A percentile compares a stretch with the other conserved stretches of the same genome.
Conservation (phyloP, 2,797 vertebrate genomes). For the Chaetophractus vellerosus region DNA sequence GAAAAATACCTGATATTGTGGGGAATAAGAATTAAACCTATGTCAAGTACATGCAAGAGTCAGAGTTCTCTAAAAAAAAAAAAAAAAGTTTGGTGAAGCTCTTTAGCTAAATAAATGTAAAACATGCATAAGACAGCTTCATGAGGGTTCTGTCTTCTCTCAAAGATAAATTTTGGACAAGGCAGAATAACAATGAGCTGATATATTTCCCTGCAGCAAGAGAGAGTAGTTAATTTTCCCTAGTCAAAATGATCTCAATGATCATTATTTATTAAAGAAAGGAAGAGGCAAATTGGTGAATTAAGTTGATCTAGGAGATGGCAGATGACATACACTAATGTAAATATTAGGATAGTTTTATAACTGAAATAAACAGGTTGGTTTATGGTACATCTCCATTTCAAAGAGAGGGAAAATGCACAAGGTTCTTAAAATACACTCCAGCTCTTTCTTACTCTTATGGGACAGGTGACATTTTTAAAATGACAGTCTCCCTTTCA, state of each 20-base stretch:
- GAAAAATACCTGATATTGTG: constrained; percentile 67
- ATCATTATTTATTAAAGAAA: constrained; percentile 83
- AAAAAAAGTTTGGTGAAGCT: constrained; percentile 80
- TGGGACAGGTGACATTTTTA: constrained; percentile 60
- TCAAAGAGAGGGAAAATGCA: constrained; percentile 73
- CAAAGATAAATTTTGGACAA: constrained; percentile 86
- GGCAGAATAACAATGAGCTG: constrained; percentile 86
- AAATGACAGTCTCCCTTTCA: constrained; percentile 84
- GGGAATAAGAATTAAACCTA: constrained; percentile 73
- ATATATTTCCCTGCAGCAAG: constrained; percentile 87
- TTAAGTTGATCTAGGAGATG: constrained; percentile 80
- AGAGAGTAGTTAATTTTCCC: constrained; percentile 86
- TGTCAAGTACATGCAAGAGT: constrained; percentile 74
- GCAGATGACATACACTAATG: constrained; percentile 79
- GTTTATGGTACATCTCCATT: constrained; percentile 65
- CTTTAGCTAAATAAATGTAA: constrained; percentile 87
- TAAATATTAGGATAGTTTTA: constrained; percentile 81
- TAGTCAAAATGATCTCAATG: constrained; percentile 83
- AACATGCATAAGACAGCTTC: constrained; percentile 84
- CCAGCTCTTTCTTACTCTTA: constrained; percentile 71
- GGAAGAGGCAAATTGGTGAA: constrained; percentile 85
- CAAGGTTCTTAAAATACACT: constrained; percentile 74
- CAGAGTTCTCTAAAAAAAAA: constrained; percentile 73
- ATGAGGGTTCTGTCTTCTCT: constrained; percentile 82
- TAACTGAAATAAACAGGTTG: constrained; percentile 78